Evolutionary conservation across 2,797 vertebrate genomes (phyloP).

Genomic region (Otolemur crassicaudatus): DNA sequence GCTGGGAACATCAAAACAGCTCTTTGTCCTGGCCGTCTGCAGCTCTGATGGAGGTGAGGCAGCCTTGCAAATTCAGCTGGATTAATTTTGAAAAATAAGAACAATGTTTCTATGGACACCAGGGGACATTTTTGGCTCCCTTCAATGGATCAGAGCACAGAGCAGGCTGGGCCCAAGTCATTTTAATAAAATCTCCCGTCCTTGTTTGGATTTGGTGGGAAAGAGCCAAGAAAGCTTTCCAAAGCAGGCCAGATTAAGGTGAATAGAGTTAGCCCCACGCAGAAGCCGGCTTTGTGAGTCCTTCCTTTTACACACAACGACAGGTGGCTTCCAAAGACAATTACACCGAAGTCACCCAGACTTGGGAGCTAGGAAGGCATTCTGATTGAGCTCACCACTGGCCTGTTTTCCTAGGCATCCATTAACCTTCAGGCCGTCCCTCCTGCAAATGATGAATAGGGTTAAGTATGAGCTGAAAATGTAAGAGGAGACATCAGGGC

Average conservation of each 20-base stretch:
- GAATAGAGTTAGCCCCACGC: constrained; percentile 69
- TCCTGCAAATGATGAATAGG: constrained; percentile 34
- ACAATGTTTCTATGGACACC: constrained; percentile 81
- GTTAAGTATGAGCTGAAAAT: neutral
- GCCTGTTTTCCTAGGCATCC: constrained; percentile 5
- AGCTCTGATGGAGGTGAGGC: constrained; percentile 77
- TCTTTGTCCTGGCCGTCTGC: constrained; percentile 82
- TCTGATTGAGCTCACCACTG: neutral
- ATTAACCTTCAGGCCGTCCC: constrained; percentile 61
- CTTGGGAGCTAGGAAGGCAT: neutral
- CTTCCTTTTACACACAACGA: constrained; percentile 67
- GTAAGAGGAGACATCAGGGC: neutral
- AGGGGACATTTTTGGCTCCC: constrained; percentile 77
- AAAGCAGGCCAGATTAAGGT: constrained; percentile 77
- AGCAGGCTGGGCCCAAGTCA: constrained; percentile 71
- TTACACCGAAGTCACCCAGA: constrained; percentile 61
- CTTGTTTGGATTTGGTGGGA: constrained; percentile 75
- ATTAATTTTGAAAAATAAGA: constrained; percentile 85
- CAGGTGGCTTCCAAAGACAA: constrained; percentile 67
- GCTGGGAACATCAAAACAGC: constrained; percentile 83
- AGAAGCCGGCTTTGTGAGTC: constrained; percentile 67
- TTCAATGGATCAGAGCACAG: constrained; percentile 78
- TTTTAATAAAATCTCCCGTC: constrained; percentile 79
- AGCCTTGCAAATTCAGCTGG: constrained; percentile 83
- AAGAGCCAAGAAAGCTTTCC: constrained; percentile 79